phyloP scores from a whole-genome alignment of 2,888 invertebrate genomes.

The Uloborus plumipes region DNA sequence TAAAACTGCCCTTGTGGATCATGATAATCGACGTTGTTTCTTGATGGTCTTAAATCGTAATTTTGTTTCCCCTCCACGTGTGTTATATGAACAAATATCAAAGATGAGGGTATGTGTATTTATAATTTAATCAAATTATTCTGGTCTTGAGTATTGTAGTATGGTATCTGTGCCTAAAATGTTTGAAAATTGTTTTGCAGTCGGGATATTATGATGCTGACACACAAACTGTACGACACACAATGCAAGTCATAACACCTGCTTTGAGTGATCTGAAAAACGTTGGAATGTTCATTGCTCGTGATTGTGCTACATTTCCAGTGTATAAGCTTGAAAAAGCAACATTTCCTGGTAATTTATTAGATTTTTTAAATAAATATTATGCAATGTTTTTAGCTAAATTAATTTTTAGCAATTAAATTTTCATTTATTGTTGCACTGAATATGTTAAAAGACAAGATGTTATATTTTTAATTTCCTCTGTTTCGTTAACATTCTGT shows the following conservation, averaged over 20 bases:
- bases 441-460: not conserved
- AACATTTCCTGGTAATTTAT: constrained; percentile 75
- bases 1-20: constrained; percentile 84
- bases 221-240: constrained; percentile 81
- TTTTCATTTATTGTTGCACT: not conserved
- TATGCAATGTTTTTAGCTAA: not conserved
- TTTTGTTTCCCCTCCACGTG: constrained; percentile 83
- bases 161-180: not conserved
- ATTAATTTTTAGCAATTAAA: not conserved
- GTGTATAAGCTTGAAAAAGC: constrained; percentile 82
- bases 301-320: constrained; percentile 80
- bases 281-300: constrained; percentile 80
- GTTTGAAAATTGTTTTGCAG: constrained; percentile 66
- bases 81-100: constrained; percentile 82
- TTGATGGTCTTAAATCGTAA: constrained; percentile 88
- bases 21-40: constrained; percentile 84
- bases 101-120: constrained; percentile 80
- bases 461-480: not conserved
- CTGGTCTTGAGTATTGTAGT: not conserved
- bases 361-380: constrained; percentile 1
- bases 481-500: not conserved
- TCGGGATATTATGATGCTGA: constrained; percentile 82
- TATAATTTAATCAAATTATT: not conserved
- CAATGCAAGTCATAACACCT: constrained; percentile 82
- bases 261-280: constrained; percentile 77